These are phyloP conservation scores for Callopanchax toddi DNA, from an alignment of 2,113 vertebrate species.

Conservation along the genomic window DNA sequence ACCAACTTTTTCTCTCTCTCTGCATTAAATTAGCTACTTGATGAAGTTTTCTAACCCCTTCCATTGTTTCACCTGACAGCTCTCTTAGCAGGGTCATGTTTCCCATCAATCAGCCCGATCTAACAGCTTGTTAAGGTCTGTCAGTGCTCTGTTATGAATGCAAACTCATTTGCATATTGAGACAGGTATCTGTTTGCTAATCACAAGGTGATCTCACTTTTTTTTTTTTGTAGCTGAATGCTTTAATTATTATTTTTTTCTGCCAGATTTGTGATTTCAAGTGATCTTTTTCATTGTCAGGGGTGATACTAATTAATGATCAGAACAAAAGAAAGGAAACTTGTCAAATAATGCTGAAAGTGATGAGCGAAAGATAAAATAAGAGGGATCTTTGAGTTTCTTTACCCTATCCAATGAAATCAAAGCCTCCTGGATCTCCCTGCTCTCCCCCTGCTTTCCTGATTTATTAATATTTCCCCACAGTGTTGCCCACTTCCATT, in stretches of 20 bases:
- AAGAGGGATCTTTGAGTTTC: slow-evolving; percentile 33
- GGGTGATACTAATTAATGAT: background rate
- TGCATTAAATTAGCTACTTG: background rate
- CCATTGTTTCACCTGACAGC: slow-evolving; percentile 1
- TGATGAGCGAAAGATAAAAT: background rate
- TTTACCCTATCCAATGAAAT: slow-evolving; percentile 47
- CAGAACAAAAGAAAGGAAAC: background rate
- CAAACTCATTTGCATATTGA: background rate
- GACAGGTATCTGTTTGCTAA: background rate
- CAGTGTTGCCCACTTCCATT: slow-evolving; percentile 61
- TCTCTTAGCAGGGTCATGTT: background rate
- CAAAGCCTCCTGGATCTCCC: slow-evolving; percentile 50
- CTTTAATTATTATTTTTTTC: background rate
- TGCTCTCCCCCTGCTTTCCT: slow-evolving; percentile 38
- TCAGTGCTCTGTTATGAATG: background rate
- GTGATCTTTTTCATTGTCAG: no score
- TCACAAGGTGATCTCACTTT: background rate
- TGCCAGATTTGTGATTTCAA: background rate
- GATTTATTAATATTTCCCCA: slow-evolving; percentile 63
- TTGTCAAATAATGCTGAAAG: slow-evolving; percentile 2
- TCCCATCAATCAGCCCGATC: background rate
- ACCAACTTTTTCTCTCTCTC: no score
- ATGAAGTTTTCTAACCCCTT: background rate
- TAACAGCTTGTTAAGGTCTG: background rate
- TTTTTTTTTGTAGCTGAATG: background rate